Percentiles rank a stretch among this genome's conserved stretches.
Evolutionary conservation across 2,797 vertebrate genomes (phyloP).

Genomic region (Smutsia gigantea): DNA sequence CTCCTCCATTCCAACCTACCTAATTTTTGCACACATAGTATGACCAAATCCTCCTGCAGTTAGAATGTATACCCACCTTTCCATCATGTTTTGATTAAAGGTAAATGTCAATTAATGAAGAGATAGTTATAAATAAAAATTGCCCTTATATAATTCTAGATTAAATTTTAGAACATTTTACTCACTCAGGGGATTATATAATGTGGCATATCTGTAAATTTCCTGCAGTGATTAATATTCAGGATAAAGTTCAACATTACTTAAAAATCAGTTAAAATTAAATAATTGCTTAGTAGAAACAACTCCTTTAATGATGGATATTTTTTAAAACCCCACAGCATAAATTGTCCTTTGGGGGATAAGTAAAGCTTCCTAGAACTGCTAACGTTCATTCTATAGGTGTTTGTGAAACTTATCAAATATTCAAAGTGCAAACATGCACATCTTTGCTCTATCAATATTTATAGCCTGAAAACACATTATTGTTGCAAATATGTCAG

Average conservation of each 20-base stretch:
- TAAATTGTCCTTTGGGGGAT: constrained; percentile 46
- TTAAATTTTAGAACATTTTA: not conserved
- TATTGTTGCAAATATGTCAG: constrained; percentile 79
- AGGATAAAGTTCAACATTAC: constrained; percentile 49
- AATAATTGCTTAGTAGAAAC: constrained; percentile 65
- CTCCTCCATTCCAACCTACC: not conserved
- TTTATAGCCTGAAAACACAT: constrained; percentile 81
- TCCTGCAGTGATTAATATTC: constrained; percentile 53
- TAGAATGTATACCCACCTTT: not conserved
- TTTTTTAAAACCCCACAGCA: constrained; percentile 37
- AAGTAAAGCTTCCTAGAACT: constrained; percentile 62
- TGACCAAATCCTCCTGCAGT: not conserved
- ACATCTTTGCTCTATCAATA: constrained; percentile 81
- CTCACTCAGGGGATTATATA: not conserved
- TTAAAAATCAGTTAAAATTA: constrained; percentile 70
- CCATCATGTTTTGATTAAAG: constrained; percentile 34
- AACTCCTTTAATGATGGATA: constrained; percentile 49
- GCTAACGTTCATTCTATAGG: constrained; percentile 73
- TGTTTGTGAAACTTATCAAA: constrained; percentile 77
- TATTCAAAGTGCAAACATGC: constrained; percentile 80
- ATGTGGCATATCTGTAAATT: not conserved
- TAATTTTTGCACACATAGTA: not conserved
- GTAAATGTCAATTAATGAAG: constrained; percentile 1
- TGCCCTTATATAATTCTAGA: not conserved
- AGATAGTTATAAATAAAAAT: constrained; percentile 15